Conservation (phyloP, 2,888 invertebrate genomes). For the Mesochorus sp. region DNA sequence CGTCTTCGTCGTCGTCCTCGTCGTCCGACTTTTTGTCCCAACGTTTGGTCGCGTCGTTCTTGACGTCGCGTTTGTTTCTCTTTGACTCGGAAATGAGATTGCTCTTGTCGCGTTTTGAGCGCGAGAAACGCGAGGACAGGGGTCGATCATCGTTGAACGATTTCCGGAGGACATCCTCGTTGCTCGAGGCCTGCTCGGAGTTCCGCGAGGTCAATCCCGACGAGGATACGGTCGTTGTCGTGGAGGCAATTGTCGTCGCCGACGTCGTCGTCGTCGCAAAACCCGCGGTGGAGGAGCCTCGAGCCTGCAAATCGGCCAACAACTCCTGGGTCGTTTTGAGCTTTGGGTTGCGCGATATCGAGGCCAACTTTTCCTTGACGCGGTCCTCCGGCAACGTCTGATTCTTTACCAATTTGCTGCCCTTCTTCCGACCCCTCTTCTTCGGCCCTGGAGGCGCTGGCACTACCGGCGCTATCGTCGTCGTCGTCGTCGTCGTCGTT, state of each 20-base stretch:
- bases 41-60: constrained; percentile 42
- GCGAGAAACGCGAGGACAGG: constrained; percentile 36
- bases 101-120: constrained; percentile 35
- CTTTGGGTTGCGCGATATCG: constrained; percentile 85
- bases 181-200: constrained; percentile 76
- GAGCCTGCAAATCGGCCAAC: constrained; percentile 89
- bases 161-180: constrained; percentile 79
- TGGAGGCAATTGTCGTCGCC: constrained; percentile 78
- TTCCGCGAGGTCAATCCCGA: constrained; percentile 74
- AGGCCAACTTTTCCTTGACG: constrained; percentile 85
- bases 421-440: constrained; percentile 85
- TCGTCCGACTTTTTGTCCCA: constrained; percentile 53
- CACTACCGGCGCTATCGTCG: constrained; percentile 26
- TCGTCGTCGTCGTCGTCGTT: too few species aligned
- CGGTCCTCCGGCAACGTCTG: constrained; percentile 82
- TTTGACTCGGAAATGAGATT: constrained; percentile 10
- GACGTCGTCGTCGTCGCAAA: constrained; percentile 69
- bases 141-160: constrained; percentile 79
- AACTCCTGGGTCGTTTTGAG: constrained; percentile 92
- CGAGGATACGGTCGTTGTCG: too few species aligned
- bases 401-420: constrained; percentile 84
- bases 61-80: constrained; percentile 22
- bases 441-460: constrained; percentile 79
- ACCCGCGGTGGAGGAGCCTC: constrained; percentile 81
- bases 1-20: constrained; percentile 51